Percentiles rank a stretch among this genome's conserved stretches.
Evolutionary conservation across 2,797 vertebrate genomes (phyloP).

Genomic region (Nyctibius grandis): DNA sequence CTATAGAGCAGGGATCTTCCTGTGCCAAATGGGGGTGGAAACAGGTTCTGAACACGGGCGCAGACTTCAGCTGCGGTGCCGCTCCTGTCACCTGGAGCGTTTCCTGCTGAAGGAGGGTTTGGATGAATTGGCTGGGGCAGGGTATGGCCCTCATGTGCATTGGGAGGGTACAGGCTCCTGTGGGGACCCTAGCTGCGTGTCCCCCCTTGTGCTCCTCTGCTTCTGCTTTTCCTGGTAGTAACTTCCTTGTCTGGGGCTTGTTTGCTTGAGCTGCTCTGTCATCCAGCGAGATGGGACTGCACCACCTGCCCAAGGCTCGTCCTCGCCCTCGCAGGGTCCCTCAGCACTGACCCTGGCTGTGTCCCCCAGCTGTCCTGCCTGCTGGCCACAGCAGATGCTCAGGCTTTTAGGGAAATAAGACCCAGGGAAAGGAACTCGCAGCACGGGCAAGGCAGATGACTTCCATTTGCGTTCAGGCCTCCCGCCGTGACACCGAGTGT

Average conservation of each 20-base stretch:
- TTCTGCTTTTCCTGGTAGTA: not conserved
- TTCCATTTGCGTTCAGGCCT: not conserved
- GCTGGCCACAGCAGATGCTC: not conserved
- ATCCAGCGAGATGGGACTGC: too few relatives aligned
- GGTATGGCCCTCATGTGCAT: rapidly evolving
- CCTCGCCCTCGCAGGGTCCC: not conserved
- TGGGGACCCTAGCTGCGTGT: not conserved
- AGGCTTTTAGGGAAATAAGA: not conserved
- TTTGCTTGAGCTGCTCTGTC: not conserved
- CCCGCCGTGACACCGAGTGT: rapidly evolving
- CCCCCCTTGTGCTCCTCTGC: not conserved
- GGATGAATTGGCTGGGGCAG: not conserved
- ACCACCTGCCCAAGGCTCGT: not conserved
- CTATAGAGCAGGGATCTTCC: not conserved
- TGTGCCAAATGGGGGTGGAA: not conserved
- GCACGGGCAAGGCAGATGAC: not conserved
- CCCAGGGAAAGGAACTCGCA: not conserved
- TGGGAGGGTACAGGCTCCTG: not conserved
- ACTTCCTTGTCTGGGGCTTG: not conserved
- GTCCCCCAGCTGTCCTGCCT: not conserved
- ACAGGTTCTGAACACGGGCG: not conserved
- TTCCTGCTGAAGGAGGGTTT: not conserved
- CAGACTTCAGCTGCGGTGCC: not conserved
- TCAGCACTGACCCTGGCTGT: rapidly evolving
- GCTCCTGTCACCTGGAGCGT: not conserved